Evolutionary conservation across 37 sponge, comb jelly and placozoan species (phyloP), one percentile per base, ranked within the genome.

Genomic region (Theonella swinhoei): DNA sequence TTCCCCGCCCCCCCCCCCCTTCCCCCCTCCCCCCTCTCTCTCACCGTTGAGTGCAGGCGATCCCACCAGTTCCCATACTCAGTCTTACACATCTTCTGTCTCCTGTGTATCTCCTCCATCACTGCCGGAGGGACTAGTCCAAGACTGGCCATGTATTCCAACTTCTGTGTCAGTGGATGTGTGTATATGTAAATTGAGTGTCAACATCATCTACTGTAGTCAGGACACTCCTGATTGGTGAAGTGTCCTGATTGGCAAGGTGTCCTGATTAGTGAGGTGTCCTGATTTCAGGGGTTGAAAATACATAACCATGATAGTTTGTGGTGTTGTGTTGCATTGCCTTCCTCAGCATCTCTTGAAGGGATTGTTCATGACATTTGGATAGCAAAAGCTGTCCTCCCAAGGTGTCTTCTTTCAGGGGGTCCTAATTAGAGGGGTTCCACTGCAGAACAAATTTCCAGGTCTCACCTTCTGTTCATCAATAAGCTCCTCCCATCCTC

Each of bases 41-140:
- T 63, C 29, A 86, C 86, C 31, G 86, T 86, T 62, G 72, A 72
- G 67, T 89, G 89, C 7, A 77, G 84, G 41, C 89, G 25, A 72
- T 89, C 89, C 89, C 89, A 89, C 89, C 89, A 89, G 79, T 89
- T 89, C 30, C 89, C 89, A 64, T 83, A 79, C 74, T 89, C 89
- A 7, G 84, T 75, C 40, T 65, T 70, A 41, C 83, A 89, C 54
- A 83, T 41, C 72, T 79, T 30, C 59, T 89, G 89, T 29, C 89
- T 28, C 7, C 89, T 68, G 3, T 83, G 89, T 36, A 89, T 89
- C 73, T 89, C 89, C 82, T 35, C 23, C 30, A 43, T 54, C 29
- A 47, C 25, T 4, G n/a, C 42, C 42, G 70, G 35, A 22, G 19
- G 70, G 8, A 33, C 35, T 2, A 69, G 70, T 24, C 60, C 39